Evolutionary conservation across 2,888 invertebrate species (phyloP).

Genomic region (Alviniconcha strummeri): DNA sequence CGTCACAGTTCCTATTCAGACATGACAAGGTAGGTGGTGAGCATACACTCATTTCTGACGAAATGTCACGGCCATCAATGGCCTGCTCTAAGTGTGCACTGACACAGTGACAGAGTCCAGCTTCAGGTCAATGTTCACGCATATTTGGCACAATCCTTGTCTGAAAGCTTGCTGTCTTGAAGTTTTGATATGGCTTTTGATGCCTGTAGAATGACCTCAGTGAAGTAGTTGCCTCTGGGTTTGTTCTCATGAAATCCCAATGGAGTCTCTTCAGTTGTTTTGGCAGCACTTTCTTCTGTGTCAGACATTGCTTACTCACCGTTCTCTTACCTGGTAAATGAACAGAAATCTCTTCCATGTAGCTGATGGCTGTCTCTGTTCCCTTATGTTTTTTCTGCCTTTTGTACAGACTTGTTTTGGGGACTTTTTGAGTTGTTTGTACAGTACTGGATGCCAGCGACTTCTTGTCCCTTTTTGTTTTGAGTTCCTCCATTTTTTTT

Average conservation of each 20-base stretch:
- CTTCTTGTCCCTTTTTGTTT: neutral
- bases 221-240: neutral
- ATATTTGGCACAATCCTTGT: neutral
- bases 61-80: neutral
- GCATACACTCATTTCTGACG: neutral
- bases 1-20: neutral
- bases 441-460: neutral
- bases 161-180: neutral
- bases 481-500: neutral
- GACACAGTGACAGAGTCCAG: neutral
- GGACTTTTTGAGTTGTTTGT: neutral
- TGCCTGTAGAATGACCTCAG: neutral
- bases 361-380: neutral
- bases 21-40: neutral
- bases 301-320: neutral
- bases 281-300: neutral
- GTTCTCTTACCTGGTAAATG: neutral
- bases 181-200: neutral
- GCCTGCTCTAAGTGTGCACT: neutral
- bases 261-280: neutral
- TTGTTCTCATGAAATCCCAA: neutral
- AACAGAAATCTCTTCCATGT: neutral
- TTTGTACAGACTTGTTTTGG: neutral
- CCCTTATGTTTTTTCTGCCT: neutral
- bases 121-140: slow-evolving; percentile 1